Percentiles rank a stretch among this genome's conserved stretches.
Conservation (phyloP, 2,888 invertebrate genomes). For the Tachina fera region DNA sequence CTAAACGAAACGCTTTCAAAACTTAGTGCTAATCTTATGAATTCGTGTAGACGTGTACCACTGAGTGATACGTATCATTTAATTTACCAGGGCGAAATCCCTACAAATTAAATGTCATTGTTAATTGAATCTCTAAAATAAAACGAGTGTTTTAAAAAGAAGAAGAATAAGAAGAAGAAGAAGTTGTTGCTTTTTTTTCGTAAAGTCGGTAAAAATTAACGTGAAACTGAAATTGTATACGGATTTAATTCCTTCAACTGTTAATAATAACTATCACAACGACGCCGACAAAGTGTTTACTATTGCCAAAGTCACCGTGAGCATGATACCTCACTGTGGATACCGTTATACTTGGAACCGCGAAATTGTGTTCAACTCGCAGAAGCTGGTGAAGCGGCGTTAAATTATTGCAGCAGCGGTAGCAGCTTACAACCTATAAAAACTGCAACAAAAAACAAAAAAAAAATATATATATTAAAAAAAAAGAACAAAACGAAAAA, state of each 20-base stretch:
- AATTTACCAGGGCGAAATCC: slow-evolving; percentile 19
- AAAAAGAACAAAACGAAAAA: background rate
- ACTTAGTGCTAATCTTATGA: slow-evolving; percentile 39
- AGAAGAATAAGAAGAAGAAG: no score
- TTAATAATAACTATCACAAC: slow-evolving; percentile 54
- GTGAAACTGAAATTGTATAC: slow-evolving; percentile 61
- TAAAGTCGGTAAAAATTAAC: slow-evolving; percentile 12
- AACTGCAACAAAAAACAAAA: background rate
- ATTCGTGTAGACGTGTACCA: slow-evolving; percentile 23
- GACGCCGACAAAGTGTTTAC: slow-evolving; percentile 73
- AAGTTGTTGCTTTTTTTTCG: slow-evolving; percentile 4
- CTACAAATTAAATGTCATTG: slow-evolving; percentile 59
- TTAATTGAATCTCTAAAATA: background rate
- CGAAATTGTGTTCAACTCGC: slow-evolving; percentile 96
- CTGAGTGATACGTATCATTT: slow-evolving; percentile 14
- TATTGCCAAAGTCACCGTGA: slow-evolving; percentile 80
- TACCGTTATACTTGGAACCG: slow-evolving; percentile 96
- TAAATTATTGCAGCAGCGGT: slow-evolving; percentile 83
- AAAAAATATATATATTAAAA: background rate
- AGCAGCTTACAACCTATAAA: slow-evolving; percentile 64
- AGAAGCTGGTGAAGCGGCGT: slow-evolving; percentile 96
- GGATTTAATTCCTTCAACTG: slow-evolving; percentile 40
- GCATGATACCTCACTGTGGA: slow-evolving; percentile 86
- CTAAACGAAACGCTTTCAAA: slow-evolving; percentile 39
- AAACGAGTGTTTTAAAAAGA: background rate